A percentile compares a stretch with the other conserved stretches of the same genome.
phyloP scores from a whole-genome alignment of 1,140 invertebrate genomes.

The Trichogramma pretiosum region DNA sequence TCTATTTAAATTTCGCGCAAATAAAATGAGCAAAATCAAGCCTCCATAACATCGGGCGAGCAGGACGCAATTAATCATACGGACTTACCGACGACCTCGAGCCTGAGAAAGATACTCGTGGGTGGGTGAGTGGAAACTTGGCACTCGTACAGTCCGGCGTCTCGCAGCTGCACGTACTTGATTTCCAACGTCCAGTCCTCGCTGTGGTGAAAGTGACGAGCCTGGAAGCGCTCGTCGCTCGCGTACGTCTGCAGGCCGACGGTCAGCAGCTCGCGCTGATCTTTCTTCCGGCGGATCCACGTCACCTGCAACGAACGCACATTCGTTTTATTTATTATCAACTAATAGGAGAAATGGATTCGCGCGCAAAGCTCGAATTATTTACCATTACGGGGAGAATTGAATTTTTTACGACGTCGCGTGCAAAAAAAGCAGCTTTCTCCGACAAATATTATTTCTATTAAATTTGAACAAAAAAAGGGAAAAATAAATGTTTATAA shows the following conservation, averaged over 20 bases:
- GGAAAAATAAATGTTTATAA: too few species aligned
- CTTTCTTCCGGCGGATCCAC: slow-evolving; percentile 67
- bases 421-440: too few species aligned
- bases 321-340: too few species aligned
- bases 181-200: slow-evolving; percentile 84
- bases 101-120: slow-evolving; percentile 70
- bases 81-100: slow-evolving; percentile 75
- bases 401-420: too few species aligned
- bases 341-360: too few species aligned
- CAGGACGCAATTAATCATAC: slow-evolving; percentile 28
- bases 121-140: slow-evolving; percentile 82
- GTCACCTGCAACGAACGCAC: slow-evolving; percentile 66
- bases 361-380: too few species aligned
- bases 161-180: slow-evolving; percentile 68
- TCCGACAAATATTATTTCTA: too few species aligned
- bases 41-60: too few species aligned
- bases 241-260: slow-evolving; percentile 75
- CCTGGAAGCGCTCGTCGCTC: slow-evolving; percentile 77
- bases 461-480: too few species aligned
- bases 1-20: too few species aligned
- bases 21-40: too few species aligned
- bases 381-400: too few species aligned
- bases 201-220: slow-evolving; percentile 73
- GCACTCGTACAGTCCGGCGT: slow-evolving; percentile 77
- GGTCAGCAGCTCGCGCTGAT: slow-evolving; percentile 67